phyloP scores from a whole-genome alignment of 2,888 invertebrate genomes.

The Chrysolina americana region DNA sequence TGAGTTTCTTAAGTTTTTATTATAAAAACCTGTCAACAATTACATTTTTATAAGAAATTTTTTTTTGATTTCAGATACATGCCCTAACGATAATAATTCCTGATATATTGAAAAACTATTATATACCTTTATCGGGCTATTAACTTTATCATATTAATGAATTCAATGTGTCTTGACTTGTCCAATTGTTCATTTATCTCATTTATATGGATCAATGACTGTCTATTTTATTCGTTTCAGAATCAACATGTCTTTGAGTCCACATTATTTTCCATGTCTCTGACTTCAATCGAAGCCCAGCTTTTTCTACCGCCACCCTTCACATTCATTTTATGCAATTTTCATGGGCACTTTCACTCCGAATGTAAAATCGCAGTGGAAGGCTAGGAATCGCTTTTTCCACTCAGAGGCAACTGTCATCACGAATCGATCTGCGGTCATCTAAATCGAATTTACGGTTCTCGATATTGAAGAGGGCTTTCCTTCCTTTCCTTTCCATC shows the following conservation, averaged over 20 bases:
- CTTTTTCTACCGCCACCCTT: neutral
- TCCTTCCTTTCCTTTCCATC: slow-evolving; percentile 47
- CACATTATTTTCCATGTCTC: neutral
- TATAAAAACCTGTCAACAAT: too few species aligned
- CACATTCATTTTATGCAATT: slow-evolving; percentile 42
- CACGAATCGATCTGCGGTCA: slow-evolving; percentile 65
- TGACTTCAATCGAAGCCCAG: neutral
- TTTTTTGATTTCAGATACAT: too few species aligned
- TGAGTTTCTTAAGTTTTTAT: too few species aligned
- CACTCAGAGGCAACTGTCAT: slow-evolving; percentile 61
- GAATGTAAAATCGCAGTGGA: slow-evolving; percentile 43
- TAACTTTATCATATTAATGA: too few species aligned
- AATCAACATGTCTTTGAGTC: neutral
- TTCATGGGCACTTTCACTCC: slow-evolving; percentile 45
- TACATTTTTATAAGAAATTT: too few species aligned
- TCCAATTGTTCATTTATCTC: too few species aligned
- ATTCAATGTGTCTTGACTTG: too few species aligned
- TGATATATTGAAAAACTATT: too few species aligned
- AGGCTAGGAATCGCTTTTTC: slow-evolving; percentile 59
- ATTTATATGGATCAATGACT: too few species aligned
- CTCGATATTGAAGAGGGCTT: slow-evolving; percentile 62
- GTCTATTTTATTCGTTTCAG: too few species aligned
- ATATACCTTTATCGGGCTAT: too few species aligned
- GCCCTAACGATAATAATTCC: too few species aligned
- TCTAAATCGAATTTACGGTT: slow-evolving; percentile 68